phyloP scores from a whole-genome alignment of 2,797 vertebrate species.

The Falco cherrug region DNA sequence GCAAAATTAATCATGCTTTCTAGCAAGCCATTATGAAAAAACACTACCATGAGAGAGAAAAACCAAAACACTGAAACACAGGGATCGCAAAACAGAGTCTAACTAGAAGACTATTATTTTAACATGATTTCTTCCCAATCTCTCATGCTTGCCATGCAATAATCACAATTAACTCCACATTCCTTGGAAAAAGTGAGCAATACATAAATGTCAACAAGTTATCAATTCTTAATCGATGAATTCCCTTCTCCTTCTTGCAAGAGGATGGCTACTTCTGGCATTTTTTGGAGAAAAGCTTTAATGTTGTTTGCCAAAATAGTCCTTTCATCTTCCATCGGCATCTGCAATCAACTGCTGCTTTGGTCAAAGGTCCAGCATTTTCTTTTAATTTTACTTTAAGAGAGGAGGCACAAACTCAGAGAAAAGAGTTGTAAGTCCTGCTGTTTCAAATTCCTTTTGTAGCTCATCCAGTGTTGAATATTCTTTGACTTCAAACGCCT shows the following conservation, averaged over 20 bases:
- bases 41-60: not conserved
- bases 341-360: not conserved
- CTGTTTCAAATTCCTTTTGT: constrained; percentile 81
- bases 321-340: constrained; percentile 1
- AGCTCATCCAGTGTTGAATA: constrained; percentile 77
- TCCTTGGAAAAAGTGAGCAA: constrained; percentile 11
- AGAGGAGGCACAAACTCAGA: constrained; percentile 76
- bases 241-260: not conserved
- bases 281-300: constrained; percentile 23
- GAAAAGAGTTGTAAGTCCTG: constrained; percentile 78
- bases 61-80: not conserved
- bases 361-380: not conserved
- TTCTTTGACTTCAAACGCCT: constrained; percentile 84
- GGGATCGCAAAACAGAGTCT: constrained; percentile 12
- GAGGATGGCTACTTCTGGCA: not conserved
- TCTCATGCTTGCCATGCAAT: constrained; percentile 29
- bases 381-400: constrained; percentile 58
- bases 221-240: constrained; percentile 17
- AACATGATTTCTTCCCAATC: not conserved
- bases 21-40: not conserved
- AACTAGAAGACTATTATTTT: constrained; percentile 8
- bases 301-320: not conserved
- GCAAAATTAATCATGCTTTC: not conserved
- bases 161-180: not conserved
- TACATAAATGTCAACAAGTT: not conserved